Evolutionary conservation across 2,797 vertebrate species (phyloP).

Genomic region (Liasis olivaceus): DNA sequence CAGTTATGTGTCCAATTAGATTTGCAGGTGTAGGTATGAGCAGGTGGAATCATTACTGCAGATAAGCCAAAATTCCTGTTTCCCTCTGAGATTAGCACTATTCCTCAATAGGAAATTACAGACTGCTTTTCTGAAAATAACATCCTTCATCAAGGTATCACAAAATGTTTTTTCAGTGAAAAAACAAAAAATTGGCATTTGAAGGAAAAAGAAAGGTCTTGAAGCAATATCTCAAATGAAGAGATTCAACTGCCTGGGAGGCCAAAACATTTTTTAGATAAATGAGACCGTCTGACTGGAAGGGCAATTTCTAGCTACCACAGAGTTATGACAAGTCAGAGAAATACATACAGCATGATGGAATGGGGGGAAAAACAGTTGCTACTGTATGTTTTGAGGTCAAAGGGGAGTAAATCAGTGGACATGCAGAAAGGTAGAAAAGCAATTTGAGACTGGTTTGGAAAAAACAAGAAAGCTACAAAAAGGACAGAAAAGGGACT

Average conservation of each 20-base stretch:
- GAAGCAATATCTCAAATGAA: slow-evolving; percentile 37
- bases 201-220: slow-evolving; percentile 19
- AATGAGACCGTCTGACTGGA: slow-evolving; percentile 17
- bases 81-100: background rate
- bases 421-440: slow-evolving; percentile 35
- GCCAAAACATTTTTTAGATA: slow-evolving; percentile 41
- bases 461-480: slow-evolving; percentile 24
- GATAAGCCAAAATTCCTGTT: rapidly evolving
- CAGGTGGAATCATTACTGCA: background rate
- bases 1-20: background rate
- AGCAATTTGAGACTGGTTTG: slow-evolving; percentile 44
- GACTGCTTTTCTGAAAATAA: slow-evolving; percentile 24
- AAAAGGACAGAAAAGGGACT: slow-evolving; percentile 30
- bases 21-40: background rate
- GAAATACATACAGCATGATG: slow-evolving; percentile 21
- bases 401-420: slow-evolving; percentile 15
- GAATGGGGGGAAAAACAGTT: slow-evolving; percentile 13
- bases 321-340: slow-evolving; percentile 22
- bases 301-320: slow-evolving; percentile 35
- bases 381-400: slow-evolving; percentile 32
- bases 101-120: background rate
- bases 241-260: slow-evolving; percentile 15
- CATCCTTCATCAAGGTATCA: background rate
- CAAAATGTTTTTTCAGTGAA: slow-evolving; percentile 14
- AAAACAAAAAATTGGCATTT: slow-evolving; percentile 6